Evolutionary conservation across 2,113 vertebrate genomes (phyloP), one percentile per base, ranked within the genome.

Genomic region (Eclectus roratus): DNA sequence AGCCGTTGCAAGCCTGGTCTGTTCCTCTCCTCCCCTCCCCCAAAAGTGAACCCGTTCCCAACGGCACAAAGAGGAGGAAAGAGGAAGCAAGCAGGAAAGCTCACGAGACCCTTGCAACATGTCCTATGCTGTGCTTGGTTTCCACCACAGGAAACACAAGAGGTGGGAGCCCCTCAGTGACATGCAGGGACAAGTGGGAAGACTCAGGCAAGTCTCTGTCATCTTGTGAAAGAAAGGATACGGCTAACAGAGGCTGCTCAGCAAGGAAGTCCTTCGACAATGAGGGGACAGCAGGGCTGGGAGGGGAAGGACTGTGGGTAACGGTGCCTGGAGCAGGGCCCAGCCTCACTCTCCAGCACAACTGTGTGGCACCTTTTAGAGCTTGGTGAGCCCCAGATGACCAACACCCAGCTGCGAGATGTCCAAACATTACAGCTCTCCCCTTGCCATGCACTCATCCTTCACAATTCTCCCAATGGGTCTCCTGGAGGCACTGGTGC

Each of bases 61-160:
- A 79, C 9, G 6, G 86, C 91, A 85, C 37, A 65, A 39, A 29
- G 70, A 83, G 29, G 24, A 65, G 53, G 53, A 94, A 91, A 93
- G 80, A 95, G 86, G 92, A 96, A 97, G 86, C 71, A 91, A 91
- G 85, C 9, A 78, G 87, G 84, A 93, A 93, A 68, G 80, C 92
- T 94, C 91, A 91, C 0, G 31, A 91, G 56, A 65, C 35, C 85
- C 77, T 93, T 95, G 77, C 96, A 93, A 94, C 83, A 77, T 0
- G 9, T 83, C 31, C 83, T 71, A 19, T n/a, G 61, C 46, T 66
- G 21, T 10, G 27, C n/a, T 70, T 84, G 52, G 55, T 52, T 86
- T 93, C 73, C 53, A 79, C 33, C 63, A 50, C 20, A 89, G 52
- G 28, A 71, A 83, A 71, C n/a, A 35, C 35, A 58, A 80, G 76